Base-by-base conservation (phyloP, 2,113 vertebrate genomes). In the Ancistrus triradiatus region DNA sequence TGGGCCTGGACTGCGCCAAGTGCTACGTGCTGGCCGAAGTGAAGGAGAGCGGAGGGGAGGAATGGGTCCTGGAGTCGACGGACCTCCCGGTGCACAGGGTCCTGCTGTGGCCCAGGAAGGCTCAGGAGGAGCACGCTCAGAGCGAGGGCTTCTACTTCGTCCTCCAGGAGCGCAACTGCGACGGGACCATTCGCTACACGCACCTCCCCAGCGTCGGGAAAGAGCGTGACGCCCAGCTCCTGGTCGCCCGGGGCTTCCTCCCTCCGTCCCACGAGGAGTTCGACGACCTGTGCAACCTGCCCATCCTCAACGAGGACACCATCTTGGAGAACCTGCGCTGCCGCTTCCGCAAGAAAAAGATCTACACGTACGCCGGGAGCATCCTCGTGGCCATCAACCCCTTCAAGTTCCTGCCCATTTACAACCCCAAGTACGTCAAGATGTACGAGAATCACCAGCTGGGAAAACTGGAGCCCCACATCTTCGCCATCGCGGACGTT, bases 341-440 rank as follows among this genome's bases (percentile, higher is more conserved):
- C 21, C 95, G 96, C 72, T 99, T 99, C 77, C 65, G 88, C 10
- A 96, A 95, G 70, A 93, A 93, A 62, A 94, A 95, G 68, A 98
- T 99, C 73, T 99, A 99, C 80, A 99, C 96, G 0, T 99, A 99
- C 0, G 95, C 93, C 0, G 95, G 96, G 25, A 98, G 94, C 68
- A 99, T 99, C 76, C 90, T 99, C 13, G 91, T 99, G 6, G 96
- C 96, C 11, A 86, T 99, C 75, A 99, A 99, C 78, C 96, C 96
- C 68, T 99, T 99, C 73, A 94, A 93, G 80, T 99, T 99, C 76
- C 83, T 99, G 69, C 95, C 96, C 73, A 98, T 99, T 79, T 99
- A 99, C 82, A 99, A 99, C 77, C 96, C 96, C 6, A 98, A 98
- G 72, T 99, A 98, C 0, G 95, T 99, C 76, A 97, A 98, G 86